Evolutionary conservation across 2,797 vertebrate species (phyloP).

Genomic region (Novumbra hubbsi): DNA sequence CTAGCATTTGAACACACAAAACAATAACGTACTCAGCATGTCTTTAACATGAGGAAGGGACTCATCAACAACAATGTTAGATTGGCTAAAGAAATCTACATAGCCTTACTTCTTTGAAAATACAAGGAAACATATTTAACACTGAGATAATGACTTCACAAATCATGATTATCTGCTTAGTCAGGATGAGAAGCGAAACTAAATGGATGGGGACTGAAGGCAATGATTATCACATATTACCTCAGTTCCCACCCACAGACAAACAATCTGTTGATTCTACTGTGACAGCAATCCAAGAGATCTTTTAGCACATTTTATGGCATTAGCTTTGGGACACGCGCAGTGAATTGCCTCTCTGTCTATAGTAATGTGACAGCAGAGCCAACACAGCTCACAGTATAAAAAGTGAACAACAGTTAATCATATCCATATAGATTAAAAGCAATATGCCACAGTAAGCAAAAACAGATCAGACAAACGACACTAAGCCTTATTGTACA

Average conservation of each 20-base stretch:
- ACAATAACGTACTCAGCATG: conserved; percentile 49
- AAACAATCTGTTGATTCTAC: not conserved
- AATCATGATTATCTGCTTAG: not conserved
- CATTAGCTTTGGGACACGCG: not conserved
- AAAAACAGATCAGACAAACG: not conserved
- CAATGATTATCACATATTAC: not conserved
- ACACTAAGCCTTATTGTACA: not conserved
- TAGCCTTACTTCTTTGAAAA: not conserved
- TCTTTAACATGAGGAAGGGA: conserved; percentile 19
- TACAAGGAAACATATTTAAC: not conserved
- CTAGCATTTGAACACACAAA: conserved; percentile 38
- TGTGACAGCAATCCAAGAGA: not conserved
- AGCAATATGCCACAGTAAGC: not conserved
- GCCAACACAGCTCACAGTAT: not conserved
- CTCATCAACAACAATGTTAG: conserved; percentile 19
- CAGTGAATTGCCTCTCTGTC: not conserved
- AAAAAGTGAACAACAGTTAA: not conserved
- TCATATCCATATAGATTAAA: not conserved
- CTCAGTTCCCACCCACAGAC: not conserved
- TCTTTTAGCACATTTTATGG: not conserved
- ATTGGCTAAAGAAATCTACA: not conserved
- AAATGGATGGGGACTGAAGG: not conserved
- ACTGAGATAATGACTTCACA: not conserved
- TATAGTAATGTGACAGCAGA: not conserved
- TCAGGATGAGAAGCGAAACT: not conserved